A percentile compares a stretch with the other conserved stretches of the same genome.
Conservation (phyloP, 2,113 vertebrate genomes). For the Amphiprion percula region DNA sequence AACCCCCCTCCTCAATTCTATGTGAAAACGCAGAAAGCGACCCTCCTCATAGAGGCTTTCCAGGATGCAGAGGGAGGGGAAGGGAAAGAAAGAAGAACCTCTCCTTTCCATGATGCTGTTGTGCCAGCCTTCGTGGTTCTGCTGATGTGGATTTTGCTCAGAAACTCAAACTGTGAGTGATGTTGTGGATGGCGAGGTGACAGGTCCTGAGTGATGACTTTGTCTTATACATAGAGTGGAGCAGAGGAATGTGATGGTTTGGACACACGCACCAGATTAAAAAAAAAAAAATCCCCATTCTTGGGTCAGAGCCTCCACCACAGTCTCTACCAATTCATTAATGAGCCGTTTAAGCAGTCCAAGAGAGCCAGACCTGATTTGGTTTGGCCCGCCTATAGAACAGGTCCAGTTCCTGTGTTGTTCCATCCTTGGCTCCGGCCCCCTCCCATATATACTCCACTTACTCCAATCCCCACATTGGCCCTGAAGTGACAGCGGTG, state of each 20-base stretch:
- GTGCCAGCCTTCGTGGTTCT: slow-evolving; percentile 66
- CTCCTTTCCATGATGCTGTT: slow-evolving; percentile 43
- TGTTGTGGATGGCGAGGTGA: slow-evolving; percentile 75
- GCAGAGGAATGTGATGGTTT: slow-evolving; percentile 66
- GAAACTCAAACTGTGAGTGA: slow-evolving; percentile 65
- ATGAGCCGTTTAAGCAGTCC: slow-evolving; percentile 72
- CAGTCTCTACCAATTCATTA: slow-evolving; percentile 78
- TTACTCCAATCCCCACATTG: slow-evolving; percentile 59
- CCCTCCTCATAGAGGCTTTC: slow-evolving; percentile 64
- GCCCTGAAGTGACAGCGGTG: slow-evolving; percentile 76
- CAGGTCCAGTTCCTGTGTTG: slow-evolving; percentile 70
- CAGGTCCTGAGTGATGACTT: slow-evolving; percentile 64
- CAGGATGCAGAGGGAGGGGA: slow-evolving; percentile 56
- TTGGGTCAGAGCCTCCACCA: slow-evolving; percentile 69
- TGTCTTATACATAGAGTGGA: slow-evolving; percentile 50
- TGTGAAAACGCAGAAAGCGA: slow-evolving; percentile 61
- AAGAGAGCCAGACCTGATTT: slow-evolving; percentile 71
- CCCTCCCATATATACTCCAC: slow-evolving; percentile 1
- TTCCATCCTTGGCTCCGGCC: slow-evolving; percentile 58
- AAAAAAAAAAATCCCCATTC: slow-evolving; percentile 58
- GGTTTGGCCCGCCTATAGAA: slow-evolving; percentile 66
- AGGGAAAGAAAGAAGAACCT: slow-evolving; percentile 64
- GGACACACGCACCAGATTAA: slow-evolving; percentile 9
- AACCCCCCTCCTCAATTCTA: slow-evolving; percentile 26
- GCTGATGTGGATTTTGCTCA: slow-evolving; percentile 65